Evolutionary conservation across 2,797 vertebrate genomes (phyloP).

Genomic region (Ambastaia sidthimunki): DNA sequence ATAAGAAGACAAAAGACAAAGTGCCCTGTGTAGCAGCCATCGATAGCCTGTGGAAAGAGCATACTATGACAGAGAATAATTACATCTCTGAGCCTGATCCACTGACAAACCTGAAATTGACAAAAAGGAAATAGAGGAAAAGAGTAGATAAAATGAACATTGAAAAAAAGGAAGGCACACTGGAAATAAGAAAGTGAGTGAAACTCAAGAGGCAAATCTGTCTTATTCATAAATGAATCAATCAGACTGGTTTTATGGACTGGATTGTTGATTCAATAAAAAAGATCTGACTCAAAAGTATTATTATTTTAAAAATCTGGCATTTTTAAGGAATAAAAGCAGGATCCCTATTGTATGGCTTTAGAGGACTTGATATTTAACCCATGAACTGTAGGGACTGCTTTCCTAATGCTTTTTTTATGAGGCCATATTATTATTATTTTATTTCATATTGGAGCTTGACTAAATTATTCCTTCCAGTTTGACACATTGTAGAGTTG

Average conservation of each 20-base stretch:
- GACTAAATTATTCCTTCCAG: background rate
- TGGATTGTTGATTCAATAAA: too few relatives aligned
- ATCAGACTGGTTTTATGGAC: too few relatives aligned
- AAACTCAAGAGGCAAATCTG: background rate
- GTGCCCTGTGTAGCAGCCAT: conserved; percentile 72
- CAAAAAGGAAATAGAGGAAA: background rate
- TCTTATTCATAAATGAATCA: too few relatives aligned
- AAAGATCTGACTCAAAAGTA: too few relatives aligned
- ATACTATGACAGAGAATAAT: conserved; percentile 67
- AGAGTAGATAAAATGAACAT: conserved; percentile 11
- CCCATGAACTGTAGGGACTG: too few relatives aligned
- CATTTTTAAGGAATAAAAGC: too few relatives aligned
- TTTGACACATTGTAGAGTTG: conserved; percentile 13
- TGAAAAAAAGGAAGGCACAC: background rate
- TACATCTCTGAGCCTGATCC: conserved; percentile 69
- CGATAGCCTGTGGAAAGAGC: conserved; percentile 71
- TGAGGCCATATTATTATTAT: too few relatives aligned
- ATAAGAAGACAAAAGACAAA: conserved; percentile 79
- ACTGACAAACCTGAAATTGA: conserved; percentile 63
- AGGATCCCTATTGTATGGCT: too few relatives aligned
- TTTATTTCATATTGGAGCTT: too few relatives aligned
- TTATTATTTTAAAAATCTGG: too few relatives aligned
- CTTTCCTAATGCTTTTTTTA: too few relatives aligned
- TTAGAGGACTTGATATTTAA: too few relatives aligned
- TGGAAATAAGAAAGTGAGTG: conserved; percentile 6